These are phyloP conservation scores for Benitochromis conjunctus DNA, from an alignment of 2,113 vertebrate species.

Conservation along the genomic window DNA sequence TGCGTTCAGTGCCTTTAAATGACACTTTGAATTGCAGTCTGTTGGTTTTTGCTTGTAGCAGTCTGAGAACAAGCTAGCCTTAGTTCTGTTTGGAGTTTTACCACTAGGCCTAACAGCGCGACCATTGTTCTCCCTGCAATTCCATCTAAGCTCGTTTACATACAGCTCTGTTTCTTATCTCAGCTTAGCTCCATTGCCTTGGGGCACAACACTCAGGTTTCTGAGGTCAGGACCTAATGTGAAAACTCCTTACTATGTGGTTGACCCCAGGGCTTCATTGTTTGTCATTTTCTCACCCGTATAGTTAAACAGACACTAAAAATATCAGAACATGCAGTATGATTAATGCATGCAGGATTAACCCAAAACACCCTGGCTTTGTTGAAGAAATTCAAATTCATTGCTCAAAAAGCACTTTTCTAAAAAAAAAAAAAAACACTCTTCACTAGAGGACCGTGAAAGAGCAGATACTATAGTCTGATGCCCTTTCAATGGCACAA, in stretches of 20 bases:
- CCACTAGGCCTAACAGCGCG: slow-evolving; percentile 27
- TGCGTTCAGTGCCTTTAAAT: background rate
- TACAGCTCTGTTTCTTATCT: slow-evolving; percentile 46
- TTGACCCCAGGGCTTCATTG: background rate
- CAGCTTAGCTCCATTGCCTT: background rate
- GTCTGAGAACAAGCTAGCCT: background rate
- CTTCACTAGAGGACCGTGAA: background rate
- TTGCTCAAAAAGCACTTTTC: background rate
- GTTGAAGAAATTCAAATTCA: background rate
- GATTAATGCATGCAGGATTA: background rate
- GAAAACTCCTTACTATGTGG: background rate
- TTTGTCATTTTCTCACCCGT: background rate
- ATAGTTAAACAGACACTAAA: background rate
- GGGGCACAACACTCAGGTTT: slow-evolving; percentile 35
- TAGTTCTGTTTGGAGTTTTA: slow-evolving; percentile 24
- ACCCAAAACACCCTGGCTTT: background rate
- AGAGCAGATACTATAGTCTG: background rate
- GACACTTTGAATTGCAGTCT: background rate
- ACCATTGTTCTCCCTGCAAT: slow-evolving; percentile 40
- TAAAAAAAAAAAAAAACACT: background rate
- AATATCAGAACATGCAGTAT: background rate
- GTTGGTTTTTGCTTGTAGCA: background rate
- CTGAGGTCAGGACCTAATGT: slow-evolving; percentile 34
- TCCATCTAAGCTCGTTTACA: slow-evolving; percentile 50
- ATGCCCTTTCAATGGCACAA: background rate